phyloP scores from a whole-genome alignment of 2,888 invertebrate genomes.

The Orthonychiurus folsomi region DNA sequence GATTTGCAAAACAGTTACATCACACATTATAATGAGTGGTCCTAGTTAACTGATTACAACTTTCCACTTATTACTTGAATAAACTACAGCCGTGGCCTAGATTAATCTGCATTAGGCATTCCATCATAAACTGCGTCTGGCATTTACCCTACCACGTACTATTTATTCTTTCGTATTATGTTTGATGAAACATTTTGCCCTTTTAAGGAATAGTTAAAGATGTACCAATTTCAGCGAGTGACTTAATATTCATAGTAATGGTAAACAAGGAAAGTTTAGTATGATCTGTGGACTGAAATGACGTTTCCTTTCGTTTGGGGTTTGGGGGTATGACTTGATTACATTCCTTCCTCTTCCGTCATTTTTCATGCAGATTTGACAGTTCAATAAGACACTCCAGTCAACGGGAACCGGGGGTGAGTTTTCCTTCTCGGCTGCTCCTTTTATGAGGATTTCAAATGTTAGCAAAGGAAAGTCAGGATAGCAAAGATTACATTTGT shows the following conservation, averaged over 20 bases:
- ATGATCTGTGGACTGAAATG: not conserved
- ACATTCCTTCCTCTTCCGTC: not conserved
- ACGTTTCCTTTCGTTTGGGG: not conserved
- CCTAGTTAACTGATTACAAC: no score
- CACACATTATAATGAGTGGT: no score
- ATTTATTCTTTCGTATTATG: no score
- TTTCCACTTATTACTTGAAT: no score
- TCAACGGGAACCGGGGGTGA: not conserved
- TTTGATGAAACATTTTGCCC: no score
- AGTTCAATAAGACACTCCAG: not conserved
- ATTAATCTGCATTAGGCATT: not conserved
- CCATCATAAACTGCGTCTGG: no score
- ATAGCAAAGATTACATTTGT: not conserved
- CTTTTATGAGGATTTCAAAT: not conserved
- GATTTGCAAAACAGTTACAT: no score
- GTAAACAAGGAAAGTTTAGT: not conserved
- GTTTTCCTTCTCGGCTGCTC: no score
- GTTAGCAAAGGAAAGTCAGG: not conserved
- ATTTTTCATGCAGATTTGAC: constrained; percentile 1
- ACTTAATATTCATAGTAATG: not conserved
- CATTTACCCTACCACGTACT: no score
- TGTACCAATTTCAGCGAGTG: not conserved
- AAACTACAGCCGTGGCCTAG: not conserved
- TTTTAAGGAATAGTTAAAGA: no score
- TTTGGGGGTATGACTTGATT: not conserved